A percentile compares a stretch with the other conserved stretches of the same genome.
phyloP scores from a whole-genome alignment of 2,113 vertebrate species.

The Microcebus murinus region DNA sequence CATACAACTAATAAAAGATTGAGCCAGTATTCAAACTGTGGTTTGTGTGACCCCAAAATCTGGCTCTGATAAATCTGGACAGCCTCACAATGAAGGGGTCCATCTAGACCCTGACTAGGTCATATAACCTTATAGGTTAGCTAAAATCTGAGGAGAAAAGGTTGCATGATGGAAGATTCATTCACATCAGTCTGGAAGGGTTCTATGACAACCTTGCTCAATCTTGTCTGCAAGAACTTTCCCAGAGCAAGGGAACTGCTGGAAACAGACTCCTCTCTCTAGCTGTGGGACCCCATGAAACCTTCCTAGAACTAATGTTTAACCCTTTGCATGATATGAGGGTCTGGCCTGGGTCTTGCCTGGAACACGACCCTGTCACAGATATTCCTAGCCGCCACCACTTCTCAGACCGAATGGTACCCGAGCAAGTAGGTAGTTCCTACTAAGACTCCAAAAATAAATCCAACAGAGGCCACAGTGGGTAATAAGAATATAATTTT shows the following conservation, averaged over 20 bases:
- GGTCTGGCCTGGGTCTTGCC: neutral
- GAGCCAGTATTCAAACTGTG: neutral
- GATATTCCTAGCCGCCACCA: neutral
- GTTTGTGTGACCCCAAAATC: neutral
- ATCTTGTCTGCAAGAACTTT: neutral
- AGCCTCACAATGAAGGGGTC: neutral
- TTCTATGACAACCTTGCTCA: neutral
- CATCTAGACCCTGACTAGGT: neutral
- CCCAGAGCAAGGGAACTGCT: neutral
- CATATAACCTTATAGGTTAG: neutral
- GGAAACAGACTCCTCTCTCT: neutral
- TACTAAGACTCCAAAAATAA: neutral
- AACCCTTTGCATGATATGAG: neutral
- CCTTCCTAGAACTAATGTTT: neutral
- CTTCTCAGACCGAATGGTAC: neutral
- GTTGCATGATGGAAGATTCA: neutral
- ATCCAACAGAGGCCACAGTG: neutral
- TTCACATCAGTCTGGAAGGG: neutral
- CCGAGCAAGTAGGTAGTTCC: neutral
- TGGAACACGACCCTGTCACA: neutral
- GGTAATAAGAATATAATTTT: neutral
- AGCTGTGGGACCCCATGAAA: neutral
- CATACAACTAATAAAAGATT: neutral
- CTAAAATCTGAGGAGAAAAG: neutral
- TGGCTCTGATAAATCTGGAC: neutral